These are phyloP conservation scores for Sylvia borin DNA, from an alignment of 2,797 vertebrate species.

Conservation along the genomic window DNA sequence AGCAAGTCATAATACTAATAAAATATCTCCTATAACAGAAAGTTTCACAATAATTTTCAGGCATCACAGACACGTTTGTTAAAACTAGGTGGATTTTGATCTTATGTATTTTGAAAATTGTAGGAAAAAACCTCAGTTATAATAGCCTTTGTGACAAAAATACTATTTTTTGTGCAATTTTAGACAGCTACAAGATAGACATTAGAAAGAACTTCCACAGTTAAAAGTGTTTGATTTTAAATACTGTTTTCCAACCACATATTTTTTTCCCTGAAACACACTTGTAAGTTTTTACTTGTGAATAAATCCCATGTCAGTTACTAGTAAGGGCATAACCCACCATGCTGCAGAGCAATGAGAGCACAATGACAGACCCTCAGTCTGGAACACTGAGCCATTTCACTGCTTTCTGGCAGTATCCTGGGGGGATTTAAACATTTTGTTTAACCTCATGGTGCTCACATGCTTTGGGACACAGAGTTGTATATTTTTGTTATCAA, in stretches of 20 bases:
- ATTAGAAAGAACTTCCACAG: not conserved
- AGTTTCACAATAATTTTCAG: not conserved
- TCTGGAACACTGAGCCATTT: not conserved
- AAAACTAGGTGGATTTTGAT: not conserved
- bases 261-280: not conserved
- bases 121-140: not conserved
- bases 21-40: not conserved
- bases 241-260: not conserved
- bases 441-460: not conserved
- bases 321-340: not conserved
- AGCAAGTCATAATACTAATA: not conserved
- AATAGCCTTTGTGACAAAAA: not conserved
- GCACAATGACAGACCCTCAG: rapidly evolving
- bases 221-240: not conserved
- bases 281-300: not conserved
- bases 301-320: not conserved
- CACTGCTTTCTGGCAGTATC: not conserved
- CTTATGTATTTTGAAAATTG: not conserved
- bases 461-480: not conserved
- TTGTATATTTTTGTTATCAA: not conserved
- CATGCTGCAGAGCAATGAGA: not conserved
- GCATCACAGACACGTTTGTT: not conserved
- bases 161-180: not conserved
- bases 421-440: not conserved
- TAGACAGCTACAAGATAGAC: not conserved